phyloP scores from a whole-genome alignment of 2,888 invertebrate genomes.

The Bellardia bayeri region DNA sequence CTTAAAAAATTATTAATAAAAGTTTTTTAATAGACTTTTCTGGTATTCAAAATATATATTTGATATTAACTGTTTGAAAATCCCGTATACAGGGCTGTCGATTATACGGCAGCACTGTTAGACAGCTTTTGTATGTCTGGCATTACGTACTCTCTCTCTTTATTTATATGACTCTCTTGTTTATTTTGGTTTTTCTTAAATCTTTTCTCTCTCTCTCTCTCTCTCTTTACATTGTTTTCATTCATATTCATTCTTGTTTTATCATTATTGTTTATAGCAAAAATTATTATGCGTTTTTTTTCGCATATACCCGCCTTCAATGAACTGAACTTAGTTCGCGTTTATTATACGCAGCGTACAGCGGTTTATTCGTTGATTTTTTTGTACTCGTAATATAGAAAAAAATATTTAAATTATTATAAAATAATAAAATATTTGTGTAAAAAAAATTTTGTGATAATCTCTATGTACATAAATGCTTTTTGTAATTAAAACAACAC shows the following conservation, averaged over 20 bases:
- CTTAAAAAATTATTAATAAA: too few relatives aligned
- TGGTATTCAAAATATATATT: too few relatives aligned
- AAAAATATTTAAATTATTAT: slow-evolving; percentile 10
- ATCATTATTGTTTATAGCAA: slow-evolving; percentile 70
- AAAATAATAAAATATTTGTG: slow-evolving; percentile 27
- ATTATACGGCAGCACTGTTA: neutral
- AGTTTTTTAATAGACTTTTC: too few relatives aligned
- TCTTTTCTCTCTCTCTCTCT: neutral
- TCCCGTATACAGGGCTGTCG: neutral
- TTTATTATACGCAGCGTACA: slow-evolving; percentile 74
- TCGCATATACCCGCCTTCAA: slow-evolving; percentile 70
- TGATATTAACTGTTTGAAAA: too few relatives aligned
- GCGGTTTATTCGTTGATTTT: slow-evolving; percentile 65
- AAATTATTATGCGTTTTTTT: slow-evolving; percentile 69
- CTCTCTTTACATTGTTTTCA: slow-evolving; percentile 41
- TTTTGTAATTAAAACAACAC: slow-evolving; percentile 18
- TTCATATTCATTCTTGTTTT: slow-evolving; percentile 62
- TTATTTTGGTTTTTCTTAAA: too few relatives aligned
- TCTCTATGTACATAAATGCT: neutral
- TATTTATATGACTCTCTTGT: too few relatives aligned
- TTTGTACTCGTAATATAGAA: slow-evolving; percentile 54
- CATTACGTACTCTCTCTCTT: too few relatives aligned
- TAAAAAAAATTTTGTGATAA: slow-evolving; percentile 55
- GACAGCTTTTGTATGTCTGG: too few relatives aligned
- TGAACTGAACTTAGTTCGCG: slow-evolving; percentile 72